A percentile compares a stretch with the other conserved stretches of the same genome.
Evolutionary conservation across 2,888 invertebrate species (phyloP).

Genomic region (Cepaea hortensis): DNA sequence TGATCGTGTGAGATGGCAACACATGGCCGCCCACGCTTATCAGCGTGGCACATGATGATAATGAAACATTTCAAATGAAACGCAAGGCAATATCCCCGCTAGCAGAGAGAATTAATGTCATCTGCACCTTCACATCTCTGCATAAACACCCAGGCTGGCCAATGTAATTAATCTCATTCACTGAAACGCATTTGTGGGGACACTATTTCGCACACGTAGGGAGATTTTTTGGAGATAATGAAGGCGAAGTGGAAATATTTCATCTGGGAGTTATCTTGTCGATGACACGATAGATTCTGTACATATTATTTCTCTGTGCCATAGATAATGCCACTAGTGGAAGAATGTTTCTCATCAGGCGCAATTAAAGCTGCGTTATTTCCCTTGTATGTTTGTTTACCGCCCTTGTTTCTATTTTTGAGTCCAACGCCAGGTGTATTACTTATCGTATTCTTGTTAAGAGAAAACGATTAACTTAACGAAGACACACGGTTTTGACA

Average conservation of each 20-base stretch:
- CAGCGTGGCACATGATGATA: too few relatives aligned
- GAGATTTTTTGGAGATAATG: not conserved
- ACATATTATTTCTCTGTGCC: not conserved
- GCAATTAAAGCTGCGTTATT: not conserved
- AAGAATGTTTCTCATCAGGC: not conserved
- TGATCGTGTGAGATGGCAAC: too few relatives aligned
- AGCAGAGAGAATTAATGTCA: too few relatives aligned
- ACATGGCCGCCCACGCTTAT: too few relatives aligned
- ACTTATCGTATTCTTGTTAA: too few relatives aligned
- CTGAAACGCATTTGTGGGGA: not conserved
- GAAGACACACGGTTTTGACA: too few relatives aligned
- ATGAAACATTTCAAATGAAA: too few relatives aligned
- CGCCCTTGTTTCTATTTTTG: slow-evolving; percentile 17
- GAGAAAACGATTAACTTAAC: too few relatives aligned
- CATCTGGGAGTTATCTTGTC: not conserved
- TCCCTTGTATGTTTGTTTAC: not conserved
- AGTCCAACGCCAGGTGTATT: slow-evolving; percentile 10
- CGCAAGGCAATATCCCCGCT: too few relatives aligned
- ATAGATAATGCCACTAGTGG: not conserved
- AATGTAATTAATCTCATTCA: not conserved
- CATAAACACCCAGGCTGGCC: too few relatives aligned
- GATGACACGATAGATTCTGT: not conserved
- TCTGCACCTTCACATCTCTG: not conserved
- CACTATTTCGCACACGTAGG: not conserved
- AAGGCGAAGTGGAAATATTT: not conserved